These are phyloP conservation scores for Megalopta genalis DNA, from an alignment of 1,140 invertebrate species.

Conservation along the genomic window DNA sequence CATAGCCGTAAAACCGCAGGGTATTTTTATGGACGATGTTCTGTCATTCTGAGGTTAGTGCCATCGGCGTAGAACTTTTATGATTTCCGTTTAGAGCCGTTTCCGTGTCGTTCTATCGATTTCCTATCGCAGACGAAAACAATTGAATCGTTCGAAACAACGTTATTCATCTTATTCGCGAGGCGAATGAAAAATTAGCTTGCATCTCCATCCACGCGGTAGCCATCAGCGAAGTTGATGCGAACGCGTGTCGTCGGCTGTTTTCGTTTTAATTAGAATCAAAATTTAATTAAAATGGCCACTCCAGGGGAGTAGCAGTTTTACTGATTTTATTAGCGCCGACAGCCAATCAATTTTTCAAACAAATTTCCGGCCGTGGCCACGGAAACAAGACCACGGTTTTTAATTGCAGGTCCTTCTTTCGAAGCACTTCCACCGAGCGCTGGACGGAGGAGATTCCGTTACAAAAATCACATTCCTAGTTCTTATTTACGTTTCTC, in stretches of 20 bases:
- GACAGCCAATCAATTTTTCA: conserved; percentile 22
- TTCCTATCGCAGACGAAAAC: not conserved
- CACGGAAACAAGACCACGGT: not conserved
- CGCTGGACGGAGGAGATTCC: too few relatives aligned
- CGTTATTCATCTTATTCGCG: not conserved
- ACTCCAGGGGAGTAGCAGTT: not conserved
- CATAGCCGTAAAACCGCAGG: too few relatives aligned
- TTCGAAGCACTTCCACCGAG: not conserved
- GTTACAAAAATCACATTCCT: too few relatives aligned
- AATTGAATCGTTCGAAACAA: not conserved
- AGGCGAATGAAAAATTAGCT: not conserved
- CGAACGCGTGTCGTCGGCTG: not conserved
- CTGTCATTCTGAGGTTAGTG: too few relatives aligned
- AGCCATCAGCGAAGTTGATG: not conserved
- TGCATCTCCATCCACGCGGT: too few relatives aligned
- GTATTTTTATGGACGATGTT: too few relatives aligned
- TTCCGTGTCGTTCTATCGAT: too few relatives aligned
- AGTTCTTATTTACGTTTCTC: too few relatives aligned
- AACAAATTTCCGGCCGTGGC: not conserved
- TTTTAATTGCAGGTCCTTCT: conserved; percentile 5
- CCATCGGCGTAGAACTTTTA: too few relatives aligned
- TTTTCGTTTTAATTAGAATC: conserved; percentile 19
- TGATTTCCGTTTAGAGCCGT: too few relatives aligned
- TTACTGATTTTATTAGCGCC: not conserved
- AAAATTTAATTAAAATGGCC: conserved; percentile 19